Conservation (phyloP, 2,113 vertebrate species). For the Scartelaos histophorus region DNA sequence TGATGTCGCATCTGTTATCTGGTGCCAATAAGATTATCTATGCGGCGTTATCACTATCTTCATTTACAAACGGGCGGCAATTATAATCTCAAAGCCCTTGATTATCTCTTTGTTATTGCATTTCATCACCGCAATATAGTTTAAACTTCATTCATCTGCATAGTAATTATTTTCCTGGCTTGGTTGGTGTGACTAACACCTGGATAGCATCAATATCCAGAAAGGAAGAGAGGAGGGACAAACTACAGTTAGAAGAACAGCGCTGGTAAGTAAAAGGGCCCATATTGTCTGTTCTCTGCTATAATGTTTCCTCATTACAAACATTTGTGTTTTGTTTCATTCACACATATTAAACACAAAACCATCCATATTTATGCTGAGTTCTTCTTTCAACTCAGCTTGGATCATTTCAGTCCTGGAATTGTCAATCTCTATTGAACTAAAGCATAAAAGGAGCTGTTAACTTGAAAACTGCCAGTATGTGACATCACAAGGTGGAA, state of each 20-base stretch:
- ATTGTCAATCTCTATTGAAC: too few species aligned
- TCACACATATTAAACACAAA: too few species aligned
- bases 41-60: slow-evolving; percentile 47
- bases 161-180: neutral
- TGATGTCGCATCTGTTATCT: slow-evolving; percentile 25
- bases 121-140: slow-evolving; percentile 2
- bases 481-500: too few species aligned
- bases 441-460: too few species aligned
- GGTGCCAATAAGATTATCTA: slow-evolving; percentile 38
- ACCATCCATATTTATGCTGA: too few species aligned
- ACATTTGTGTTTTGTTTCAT: too few species aligned
- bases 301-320: too few species aligned
- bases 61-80: slow-evolving; percentile 37
- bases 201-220: neutral
- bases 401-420: too few species aligned
- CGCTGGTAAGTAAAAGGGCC: too few species aligned
- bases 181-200: slow-evolving; percentile 2
- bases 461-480: too few species aligned
- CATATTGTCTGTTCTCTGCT: too few species aligned
- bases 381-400: too few species aligned
- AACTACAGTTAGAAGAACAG: neutral
- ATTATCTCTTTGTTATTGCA: slow-evolving; percentile 1
- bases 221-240: neutral
- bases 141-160: slow-evolving; percentile 9
- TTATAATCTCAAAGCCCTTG: slow-evolving; percentile 27